Evolutionary conservation across 1,140 invertebrate species (phyloP), one percentile per base, ranked within the genome.

Genomic region (Drosophila sucinea): DNA sequence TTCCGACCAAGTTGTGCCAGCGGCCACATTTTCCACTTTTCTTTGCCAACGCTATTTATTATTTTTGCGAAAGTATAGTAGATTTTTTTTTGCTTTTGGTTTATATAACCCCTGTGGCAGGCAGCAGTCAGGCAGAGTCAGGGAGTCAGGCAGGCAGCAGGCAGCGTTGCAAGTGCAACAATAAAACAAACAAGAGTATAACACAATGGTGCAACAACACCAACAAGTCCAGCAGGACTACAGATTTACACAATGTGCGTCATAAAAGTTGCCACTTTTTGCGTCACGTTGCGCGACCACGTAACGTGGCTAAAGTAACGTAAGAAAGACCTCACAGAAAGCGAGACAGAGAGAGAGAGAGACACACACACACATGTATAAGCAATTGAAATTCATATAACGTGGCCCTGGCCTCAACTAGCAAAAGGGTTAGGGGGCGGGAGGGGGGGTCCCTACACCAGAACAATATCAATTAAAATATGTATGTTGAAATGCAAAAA

Each of bases 401-500:
- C 44, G 44, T 51, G 44, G 44, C 44, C 44, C 44, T 51, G 44
- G 44, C 44, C 44, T 8, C 44, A 51, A 51, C 44, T 51, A 51
- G 23, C 44, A 27, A 27, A 51, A 51, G 44, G 23, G 6, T 51
- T 51, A 25, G 23, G 23, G 6, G 23, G 25, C 7, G 23, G 41
- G 17, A 44, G 17, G 33, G 17, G 41, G n/a, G 44, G 44, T 6
- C 23, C 44, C 44, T 51, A 51, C 44, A 51, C 44, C 44, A 51
- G 44, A 51, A 51, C 44, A 51, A 51, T 51, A 51, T 51, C 44
- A 51, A 51, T 51, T 51, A 51, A 51, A 51, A 27, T 51, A 51
- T 51, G 44, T 51, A 51, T 51, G 44, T 51, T 51, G 44, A 51
- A 51, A 51, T 51, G 44, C 44, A 51, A 51, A 51, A 51, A 51